These are phyloP conservation scores for Pyrochroa serraticornis DNA, from an alignment of 2,888 invertebrate species.

Conservation along the genomic window DNA sequence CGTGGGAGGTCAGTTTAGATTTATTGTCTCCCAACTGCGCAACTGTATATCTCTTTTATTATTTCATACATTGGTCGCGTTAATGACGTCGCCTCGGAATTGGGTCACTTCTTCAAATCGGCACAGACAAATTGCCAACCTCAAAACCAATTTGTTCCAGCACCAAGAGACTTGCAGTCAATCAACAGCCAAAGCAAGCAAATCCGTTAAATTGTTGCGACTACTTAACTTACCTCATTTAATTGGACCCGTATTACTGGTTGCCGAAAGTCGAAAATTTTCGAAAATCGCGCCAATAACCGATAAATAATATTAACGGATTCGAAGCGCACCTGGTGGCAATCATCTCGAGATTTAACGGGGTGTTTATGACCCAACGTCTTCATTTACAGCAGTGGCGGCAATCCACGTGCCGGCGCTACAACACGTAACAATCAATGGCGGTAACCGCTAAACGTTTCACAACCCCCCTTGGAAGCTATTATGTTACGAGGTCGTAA, in stretches of 20 bases:
- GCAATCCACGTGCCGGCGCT: constrained; percentile 23
- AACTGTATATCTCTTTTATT: constrained; percentile 16
- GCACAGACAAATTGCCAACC: background rate
- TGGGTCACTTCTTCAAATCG: constrained; percentile 20
- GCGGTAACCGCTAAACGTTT: constrained; percentile 25
- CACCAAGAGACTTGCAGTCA: too few relatives aligned
- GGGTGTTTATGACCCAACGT: constrained; percentile 7
- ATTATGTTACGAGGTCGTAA: constrained; percentile 40
- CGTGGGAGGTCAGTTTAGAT: constrained; percentile 28
- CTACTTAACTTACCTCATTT: too few relatives aligned
- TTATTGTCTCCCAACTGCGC: constrained; percentile 25
- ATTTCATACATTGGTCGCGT: constrained; percentile 6
- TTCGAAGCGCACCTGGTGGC: background rate
- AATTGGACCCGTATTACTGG: too few relatives aligned
- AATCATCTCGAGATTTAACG: constrained; percentile 11
- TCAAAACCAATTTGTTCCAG: too few relatives aligned
- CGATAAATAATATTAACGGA: too few relatives aligned
- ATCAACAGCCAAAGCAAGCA: too few relatives aligned
- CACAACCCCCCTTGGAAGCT: constrained; percentile 30
- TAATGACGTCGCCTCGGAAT: constrained; percentile 13
- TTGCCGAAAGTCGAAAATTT: too few relatives aligned
- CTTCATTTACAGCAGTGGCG: constrained; percentile 17
- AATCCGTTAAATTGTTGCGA: too few relatives aligned
- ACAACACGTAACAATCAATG: constrained; percentile 19
- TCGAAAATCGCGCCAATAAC: too few relatives aligned